Percentiles rank a stretch among this genome's conserved stretches.
These are phyloP conservation scores for Colletes latitarsis DNA, from an alignment of 1,140 invertebrate genomes.

Conservation along the genomic window DNA sequence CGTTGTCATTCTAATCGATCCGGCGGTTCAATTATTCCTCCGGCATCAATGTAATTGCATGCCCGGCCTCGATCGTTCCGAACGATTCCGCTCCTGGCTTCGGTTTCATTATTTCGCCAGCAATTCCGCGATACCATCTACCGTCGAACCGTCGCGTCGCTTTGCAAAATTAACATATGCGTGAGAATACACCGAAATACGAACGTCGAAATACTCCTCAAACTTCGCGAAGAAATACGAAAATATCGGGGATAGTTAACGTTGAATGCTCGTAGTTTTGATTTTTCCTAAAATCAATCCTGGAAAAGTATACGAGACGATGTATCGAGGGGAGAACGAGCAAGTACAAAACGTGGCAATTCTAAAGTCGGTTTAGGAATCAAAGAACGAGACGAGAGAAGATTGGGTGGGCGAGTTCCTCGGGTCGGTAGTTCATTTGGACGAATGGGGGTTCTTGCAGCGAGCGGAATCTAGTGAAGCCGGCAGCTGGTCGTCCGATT, in stretches of 20 bases:
- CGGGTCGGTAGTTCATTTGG: background rate
- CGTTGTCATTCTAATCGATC: slow-evolving; percentile 46
- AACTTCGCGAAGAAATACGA: too few species aligned
- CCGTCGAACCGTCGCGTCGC: background rate
- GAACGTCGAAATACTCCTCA: too few species aligned
- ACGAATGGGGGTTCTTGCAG: background rate
- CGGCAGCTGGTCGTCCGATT: slow-evolving; percentile 13
- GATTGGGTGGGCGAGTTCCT: background rate
- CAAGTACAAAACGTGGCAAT: too few species aligned
- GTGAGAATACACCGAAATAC: background rate
- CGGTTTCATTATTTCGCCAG: slow-evolving; percentile 14
- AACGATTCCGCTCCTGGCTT: background rate
- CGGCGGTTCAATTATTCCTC: slow-evolving; percentile 35
- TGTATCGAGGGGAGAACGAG: too few species aligned
- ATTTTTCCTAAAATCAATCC: too few species aligned
- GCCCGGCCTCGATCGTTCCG: background rate
- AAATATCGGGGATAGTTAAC: too few species aligned
- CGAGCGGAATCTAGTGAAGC: background rate
- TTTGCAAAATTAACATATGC: slow-evolving; percentile 2
- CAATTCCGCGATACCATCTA: background rate
- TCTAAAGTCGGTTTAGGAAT: background rate
- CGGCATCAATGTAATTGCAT: slow-evolving; percentile 21
- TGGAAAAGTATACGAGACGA: too few species aligned
- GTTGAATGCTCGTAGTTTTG: too few species aligned
- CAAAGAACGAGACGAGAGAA: background rate